Evolutionary conservation across 2,888 invertebrate genomes (phyloP).

Genomic region (Terebella lapidaria): DNA sequence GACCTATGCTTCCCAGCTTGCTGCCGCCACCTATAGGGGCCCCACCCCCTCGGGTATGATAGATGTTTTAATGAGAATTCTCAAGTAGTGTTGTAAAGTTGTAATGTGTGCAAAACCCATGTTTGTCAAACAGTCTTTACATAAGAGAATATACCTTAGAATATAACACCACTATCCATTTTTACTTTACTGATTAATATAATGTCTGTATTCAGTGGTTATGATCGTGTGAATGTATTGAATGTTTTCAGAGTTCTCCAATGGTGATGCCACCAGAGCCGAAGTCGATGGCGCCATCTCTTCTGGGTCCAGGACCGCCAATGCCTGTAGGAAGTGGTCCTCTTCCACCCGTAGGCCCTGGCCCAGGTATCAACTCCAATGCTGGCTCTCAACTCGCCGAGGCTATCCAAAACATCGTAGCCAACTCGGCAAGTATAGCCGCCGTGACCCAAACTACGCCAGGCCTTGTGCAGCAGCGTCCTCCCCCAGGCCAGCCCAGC

Average conservation of each 20-base stretch:
- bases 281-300: not conserved
- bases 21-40: not conserved
- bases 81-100: too few species aligned
- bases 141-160: too few species aligned
- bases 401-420: slow-evolving; percentile 1
- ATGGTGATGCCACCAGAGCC: not conserved
- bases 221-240: too few species aligned
- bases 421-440: slow-evolving; percentile 1
- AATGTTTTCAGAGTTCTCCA: too few species aligned
- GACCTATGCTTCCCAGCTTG: not conserved
- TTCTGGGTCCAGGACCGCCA: not conserved
- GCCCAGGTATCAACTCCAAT: not conserved
- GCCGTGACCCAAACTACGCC: not conserved
- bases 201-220: too few species aligned
- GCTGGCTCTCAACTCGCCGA: not conserved
- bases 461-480: not conserved
- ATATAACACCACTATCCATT: too few species aligned
- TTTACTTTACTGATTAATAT: too few species aligned
- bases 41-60: not conserved
- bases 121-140: too few species aligned
- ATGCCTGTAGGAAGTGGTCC: not conserved
- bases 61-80: too few species aligned
- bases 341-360: not conserved
- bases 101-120: too few species aligned
- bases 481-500: not conserved